These are phyloP conservation scores for Leptura quadrifasciata DNA, from an alignment of 2,888 invertebrate species.

Conservation along the genomic window DNA sequence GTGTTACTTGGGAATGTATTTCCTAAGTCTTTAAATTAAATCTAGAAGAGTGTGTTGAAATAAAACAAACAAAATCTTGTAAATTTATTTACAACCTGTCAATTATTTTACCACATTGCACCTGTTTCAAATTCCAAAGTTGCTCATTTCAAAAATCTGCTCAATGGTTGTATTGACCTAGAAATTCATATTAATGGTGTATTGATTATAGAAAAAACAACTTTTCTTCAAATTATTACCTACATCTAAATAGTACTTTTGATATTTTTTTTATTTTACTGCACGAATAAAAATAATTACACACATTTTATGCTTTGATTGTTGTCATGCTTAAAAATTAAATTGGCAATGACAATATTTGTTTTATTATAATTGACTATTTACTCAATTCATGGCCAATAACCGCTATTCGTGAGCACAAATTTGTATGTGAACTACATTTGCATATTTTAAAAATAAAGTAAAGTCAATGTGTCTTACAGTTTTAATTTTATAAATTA, in stretches of 20 bases:
- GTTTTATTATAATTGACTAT: too few relatives aligned
- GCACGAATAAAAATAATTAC: too few relatives aligned
- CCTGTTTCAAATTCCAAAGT: neutral
- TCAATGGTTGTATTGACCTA: too few relatives aligned
- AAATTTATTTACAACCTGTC: slow-evolving; percentile 31
- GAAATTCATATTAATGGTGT: too few relatives aligned
- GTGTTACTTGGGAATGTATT: too few relatives aligned
- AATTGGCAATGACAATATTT: too few relatives aligned
- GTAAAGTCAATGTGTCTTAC: neutral
- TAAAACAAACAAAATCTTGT: slow-evolving; percentile 33
- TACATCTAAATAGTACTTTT: neutral
- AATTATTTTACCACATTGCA: neutral
- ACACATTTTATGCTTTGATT: neutral
- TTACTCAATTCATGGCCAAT: too few relatives aligned
- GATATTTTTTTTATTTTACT: too few relatives aligned
- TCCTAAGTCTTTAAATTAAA: too few relatives aligned
- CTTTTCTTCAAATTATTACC: neutral
- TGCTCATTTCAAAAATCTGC: neutral
- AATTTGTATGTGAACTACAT: neutral
- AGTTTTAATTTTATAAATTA: neutral
- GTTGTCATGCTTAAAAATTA: neutral
- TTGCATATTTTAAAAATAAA: neutral
- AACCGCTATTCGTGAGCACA: neutral
- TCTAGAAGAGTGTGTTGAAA: neutral
- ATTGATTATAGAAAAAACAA: neutral